Evolutionary conservation across 1,140 invertebrate genomes (phyloP).

Genomic region (Magallana ariakensis): DNA sequence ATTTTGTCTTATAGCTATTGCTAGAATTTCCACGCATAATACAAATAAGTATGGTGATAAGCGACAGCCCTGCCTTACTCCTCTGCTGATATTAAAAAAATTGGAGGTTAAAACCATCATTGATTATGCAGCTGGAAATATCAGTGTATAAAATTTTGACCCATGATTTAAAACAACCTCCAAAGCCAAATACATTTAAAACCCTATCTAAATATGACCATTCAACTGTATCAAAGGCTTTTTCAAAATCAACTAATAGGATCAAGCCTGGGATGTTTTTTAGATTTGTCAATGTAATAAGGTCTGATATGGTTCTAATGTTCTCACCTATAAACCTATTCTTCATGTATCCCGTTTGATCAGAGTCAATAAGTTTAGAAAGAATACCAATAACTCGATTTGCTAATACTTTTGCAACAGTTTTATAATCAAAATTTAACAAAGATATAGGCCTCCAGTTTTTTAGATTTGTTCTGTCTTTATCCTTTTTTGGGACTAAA

Average conservation of each 20-base stretch:
- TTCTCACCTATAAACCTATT: conserved; percentile 9
- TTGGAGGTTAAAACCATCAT: background rate
- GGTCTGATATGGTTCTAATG: background rate
- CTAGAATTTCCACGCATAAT: too few species aligned
- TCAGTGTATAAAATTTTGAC: background rate
- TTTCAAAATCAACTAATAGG: too few species aligned
- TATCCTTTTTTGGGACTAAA: background rate
- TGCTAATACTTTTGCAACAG: too few species aligned
- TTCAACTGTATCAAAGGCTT: too few species aligned
- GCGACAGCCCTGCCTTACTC: background rate
- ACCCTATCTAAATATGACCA: too few species aligned
- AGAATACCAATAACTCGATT: too few species aligned
- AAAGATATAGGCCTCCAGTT: too few species aligned
- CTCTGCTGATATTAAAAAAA: conserved; percentile 1
- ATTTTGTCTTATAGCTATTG: too few species aligned
- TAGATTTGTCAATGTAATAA: background rate
- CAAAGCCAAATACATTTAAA: too few species aligned
- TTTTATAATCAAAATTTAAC: too few species aligned
- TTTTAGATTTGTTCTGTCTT: background rate
- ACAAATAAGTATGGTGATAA: background rate
- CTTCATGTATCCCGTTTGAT: background rate
- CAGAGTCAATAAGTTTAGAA: background rate
- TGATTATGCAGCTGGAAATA: background rate
- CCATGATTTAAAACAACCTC: too few species aligned
- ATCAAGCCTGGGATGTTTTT: background rate